A percentile compares a stretch with the other conserved stretches of the same genome.
Evolutionary conservation across 2,797 vertebrate species (phyloP).

Genomic region (Loriculus beryllinus): DNA sequence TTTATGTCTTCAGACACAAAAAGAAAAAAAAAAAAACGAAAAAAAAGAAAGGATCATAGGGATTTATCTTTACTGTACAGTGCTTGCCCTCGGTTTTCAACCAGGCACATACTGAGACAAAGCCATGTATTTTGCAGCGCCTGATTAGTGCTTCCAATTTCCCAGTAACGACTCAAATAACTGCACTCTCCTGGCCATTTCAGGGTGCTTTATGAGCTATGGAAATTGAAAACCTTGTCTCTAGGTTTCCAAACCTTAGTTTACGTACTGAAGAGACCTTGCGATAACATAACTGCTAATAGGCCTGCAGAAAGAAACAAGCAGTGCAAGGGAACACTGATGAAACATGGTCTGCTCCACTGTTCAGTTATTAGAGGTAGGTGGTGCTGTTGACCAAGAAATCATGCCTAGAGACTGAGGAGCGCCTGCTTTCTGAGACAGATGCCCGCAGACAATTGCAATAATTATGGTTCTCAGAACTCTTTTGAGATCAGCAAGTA

Average conservation of each 20-base stretch:
- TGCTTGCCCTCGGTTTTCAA: background rate
- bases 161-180: accelerated
- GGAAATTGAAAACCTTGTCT: background rate
- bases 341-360: background rate
- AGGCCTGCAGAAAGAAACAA: background rate
- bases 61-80: accelerated
- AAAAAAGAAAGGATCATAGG: background rate
- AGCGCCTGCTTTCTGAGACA: background rate
- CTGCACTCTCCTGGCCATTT: background rate
- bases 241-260: background rate
- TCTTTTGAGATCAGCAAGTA: conserved; percentile 36
- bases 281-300: accelerated
- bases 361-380: conserved; percentile 3
- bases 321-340: background rate
- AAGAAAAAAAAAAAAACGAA: background rate
- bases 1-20: background rate
- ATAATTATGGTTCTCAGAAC: conserved; percentile 6
- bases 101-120: background rate
- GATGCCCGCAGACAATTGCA: conserved; percentile 25
- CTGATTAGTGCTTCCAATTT: background rate
- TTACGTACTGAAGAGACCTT: background rate
- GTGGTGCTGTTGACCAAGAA: conserved; percentile 69
- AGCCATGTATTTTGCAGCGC: background rate
- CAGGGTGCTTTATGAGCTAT: background rate
- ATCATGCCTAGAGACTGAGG: background rate